phyloP scores from a whole-genome alignment of 2,888 invertebrate genomes.

The Callyntrura guangdongensis region DNA sequence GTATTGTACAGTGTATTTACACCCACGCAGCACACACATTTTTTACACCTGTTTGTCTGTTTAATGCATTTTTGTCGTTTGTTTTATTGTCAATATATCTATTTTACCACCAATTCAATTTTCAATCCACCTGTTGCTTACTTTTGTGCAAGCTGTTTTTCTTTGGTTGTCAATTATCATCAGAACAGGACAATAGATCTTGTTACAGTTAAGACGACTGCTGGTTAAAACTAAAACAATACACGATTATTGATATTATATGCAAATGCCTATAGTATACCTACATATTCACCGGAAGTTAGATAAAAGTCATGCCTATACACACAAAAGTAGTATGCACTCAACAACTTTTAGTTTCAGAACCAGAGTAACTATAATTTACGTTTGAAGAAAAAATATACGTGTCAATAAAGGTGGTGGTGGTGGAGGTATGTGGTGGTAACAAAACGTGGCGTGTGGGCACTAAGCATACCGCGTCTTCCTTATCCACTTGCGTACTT shows the following conservation, averaged over 20 bases:
- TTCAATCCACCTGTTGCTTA: not conserved
- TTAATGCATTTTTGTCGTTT: not conserved
- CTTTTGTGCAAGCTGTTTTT: not conserved
- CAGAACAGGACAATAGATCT: constrained; percentile 72
- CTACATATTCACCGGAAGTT: constrained; percentile 44
- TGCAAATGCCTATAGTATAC: constrained; percentile 23
- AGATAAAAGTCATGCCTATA: not conserved
- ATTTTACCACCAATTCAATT: not conserved
- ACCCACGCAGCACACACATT: not conserved
- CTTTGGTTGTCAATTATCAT: constrained; percentile 68
- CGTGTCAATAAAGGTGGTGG: no score
- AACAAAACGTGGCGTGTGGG: no score
- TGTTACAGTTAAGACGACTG: constrained; percentile 36
- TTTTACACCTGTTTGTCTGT: not conserved
- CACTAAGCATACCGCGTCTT: constrained; percentile 3
- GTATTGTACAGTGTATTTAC: no score
- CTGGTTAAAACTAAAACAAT: constrained; percentile 64
- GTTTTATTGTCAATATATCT: not conserved
- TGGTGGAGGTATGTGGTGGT: no score
- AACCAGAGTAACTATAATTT: not conserved
- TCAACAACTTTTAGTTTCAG: no score
- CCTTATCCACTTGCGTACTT: constrained; percentile 30
- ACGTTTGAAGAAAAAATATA: no score
- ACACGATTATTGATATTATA: constrained; percentile 61
- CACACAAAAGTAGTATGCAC: not conserved